phyloP scores from a whole-genome alignment of 2,797 vertebrate species.

The Platalea minor region DNA sequence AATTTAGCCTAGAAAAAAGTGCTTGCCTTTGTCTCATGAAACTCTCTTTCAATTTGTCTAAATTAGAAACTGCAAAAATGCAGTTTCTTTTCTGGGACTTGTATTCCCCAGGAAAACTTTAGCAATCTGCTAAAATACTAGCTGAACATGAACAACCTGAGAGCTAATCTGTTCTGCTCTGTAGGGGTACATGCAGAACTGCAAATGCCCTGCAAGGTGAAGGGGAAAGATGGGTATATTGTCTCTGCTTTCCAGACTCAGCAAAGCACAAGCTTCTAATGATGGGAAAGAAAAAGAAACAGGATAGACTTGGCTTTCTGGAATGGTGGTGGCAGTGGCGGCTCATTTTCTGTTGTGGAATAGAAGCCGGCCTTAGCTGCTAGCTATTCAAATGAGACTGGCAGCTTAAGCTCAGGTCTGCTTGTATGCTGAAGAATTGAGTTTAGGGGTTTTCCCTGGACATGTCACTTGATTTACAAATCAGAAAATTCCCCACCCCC shows the following conservation, averaged over 20 bases:
- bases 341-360: neutral
- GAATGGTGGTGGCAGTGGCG: neutral
- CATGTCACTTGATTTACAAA: neutral
- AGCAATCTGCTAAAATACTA: neutral
- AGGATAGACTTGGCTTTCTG: conserved; percentile 54
- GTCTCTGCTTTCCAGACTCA: neutral
- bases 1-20: neutral
- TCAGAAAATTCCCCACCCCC: neutral
- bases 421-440: neutral
- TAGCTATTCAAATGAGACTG: neutral
- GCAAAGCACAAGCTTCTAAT: neutral
- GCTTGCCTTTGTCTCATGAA: neutral
- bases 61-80: neutral
- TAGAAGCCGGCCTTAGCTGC: neutral
- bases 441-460: neutral
- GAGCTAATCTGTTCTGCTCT: neutral
- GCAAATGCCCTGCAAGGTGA: neutral
- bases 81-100: neutral
- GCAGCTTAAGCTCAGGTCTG: neutral
- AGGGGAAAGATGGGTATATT: neutral
- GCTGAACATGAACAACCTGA: neutral
- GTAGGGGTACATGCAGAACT: neutral
- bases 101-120: neutral
- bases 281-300: neutral
- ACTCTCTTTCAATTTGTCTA: neutral